These are phyloP conservation scores for Ormyrus rosae DNA, from an alignment of 2,888 invertebrate species.

Conservation along the genomic window DNA sequence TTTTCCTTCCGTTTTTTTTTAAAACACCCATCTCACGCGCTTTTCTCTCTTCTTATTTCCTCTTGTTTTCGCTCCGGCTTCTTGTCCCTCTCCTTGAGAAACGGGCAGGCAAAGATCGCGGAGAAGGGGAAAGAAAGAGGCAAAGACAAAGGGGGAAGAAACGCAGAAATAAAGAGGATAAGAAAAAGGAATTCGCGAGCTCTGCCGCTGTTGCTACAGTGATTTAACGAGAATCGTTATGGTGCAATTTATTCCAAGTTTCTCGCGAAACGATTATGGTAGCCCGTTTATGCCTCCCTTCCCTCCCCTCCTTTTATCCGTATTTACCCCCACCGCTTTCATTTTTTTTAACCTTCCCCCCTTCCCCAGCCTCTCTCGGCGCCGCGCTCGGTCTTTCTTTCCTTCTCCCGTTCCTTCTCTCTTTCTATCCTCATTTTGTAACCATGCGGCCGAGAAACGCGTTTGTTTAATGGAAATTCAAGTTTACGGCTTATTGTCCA, in stretches of 20 bases:
- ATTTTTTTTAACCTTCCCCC: not conserved
- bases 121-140: not conserved
- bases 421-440: not conserved
- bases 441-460: slow-evolving; percentile 16
- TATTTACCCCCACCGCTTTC: slow-evolving; percentile 8
- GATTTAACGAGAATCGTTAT: slow-evolving; percentile 60
- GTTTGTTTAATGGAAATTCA: slow-evolving; percentile 60
- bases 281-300: slow-evolving; percentile 46
- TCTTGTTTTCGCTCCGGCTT: slow-evolving; percentile 6
- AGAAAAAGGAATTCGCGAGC: slow-evolving; percentile 57
- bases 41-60: slow-evolving; percentile 1
- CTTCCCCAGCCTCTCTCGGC: not conserved
- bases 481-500: slow-evolving; percentile 60
- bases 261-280: slow-evolving; percentile 61
- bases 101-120: not conserved
- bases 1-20: slow-evolving; percentile 27
- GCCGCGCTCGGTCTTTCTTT: not conserved
- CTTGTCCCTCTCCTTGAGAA: slow-evolving; percentile 8
- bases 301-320: slow-evolving; percentile 11
- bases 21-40: slow-evolving; percentile 19
- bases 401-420: not conserved
- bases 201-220: slow-evolving; percentile 47
- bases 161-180: slow-evolving; percentile 48
- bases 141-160: slow-evolving; percentile 1
- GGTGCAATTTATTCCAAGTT: slow-evolving; percentile 61